Base-by-base conservation (phyloP, 2,797 vertebrate species). In the Champsocephalus gunnari region DNA sequence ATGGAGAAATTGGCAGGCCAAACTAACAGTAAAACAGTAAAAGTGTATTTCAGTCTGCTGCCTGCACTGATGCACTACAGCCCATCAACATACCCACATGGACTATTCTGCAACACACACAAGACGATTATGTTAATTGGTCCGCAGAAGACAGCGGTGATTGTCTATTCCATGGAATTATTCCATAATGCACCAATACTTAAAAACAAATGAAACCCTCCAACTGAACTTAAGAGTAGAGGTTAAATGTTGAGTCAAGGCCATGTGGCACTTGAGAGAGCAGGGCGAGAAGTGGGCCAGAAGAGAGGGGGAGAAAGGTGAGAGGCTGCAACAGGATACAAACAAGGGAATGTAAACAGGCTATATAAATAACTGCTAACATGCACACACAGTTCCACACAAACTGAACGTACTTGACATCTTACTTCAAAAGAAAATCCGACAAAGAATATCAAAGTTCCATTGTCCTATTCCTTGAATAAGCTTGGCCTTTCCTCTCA, bases 291-390 rank as follows among this genome's bases (percentile, higher is more conserved):
- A 81, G 80, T 51, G 41, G 53, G 67, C 38, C 34, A 73, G 62
- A 71, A 47, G 77, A 49, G 54, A 83, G 28, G 16, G 24, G 75
- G 66, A 51, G 78, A 86, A 79, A 81, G 78, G 79, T 84, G 79
- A 81, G 71, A 82, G 66, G 75, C 80, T 56, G 84, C 81, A 91
- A 91, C 75, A 64, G 85, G 92, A 92, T 90, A 91, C 87, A 85
- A 89, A 86, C 77, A 84, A 66, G 81, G 75, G 86, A 88, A 88
- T 80, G 87, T 87, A 93, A 94, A 93, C 87, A 88, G 77, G 76
- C 82, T 87, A 79, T 94, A 92, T 90, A 94, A 94, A 94, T 94
- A 94, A 89, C 92, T 73, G 48, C 41, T 63, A 65, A 68, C 78
- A 55, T 14, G 62, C 79, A 78, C 83, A 71, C 16, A 1, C 54